Base-by-base conservation (phyloP, 2,113 vertebrate species). In the Zosterops pallidus region DNA sequence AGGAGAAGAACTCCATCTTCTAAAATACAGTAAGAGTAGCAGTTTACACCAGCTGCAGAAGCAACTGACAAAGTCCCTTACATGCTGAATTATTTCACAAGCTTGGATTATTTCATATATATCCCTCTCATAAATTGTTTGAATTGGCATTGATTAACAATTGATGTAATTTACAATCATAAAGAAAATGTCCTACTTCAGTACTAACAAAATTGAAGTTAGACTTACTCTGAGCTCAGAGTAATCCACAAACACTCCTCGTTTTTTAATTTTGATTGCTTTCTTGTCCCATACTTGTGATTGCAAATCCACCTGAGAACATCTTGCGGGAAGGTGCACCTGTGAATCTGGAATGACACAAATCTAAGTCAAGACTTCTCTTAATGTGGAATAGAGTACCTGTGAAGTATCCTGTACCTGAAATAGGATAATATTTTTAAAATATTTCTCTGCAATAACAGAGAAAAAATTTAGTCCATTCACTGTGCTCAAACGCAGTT, bases 201-300 rank as follows among this genome's bases (percentile, higher is more conserved):
- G 10, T 25, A 69, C 70, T 35, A 52, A 46, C 10, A 79, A 67
- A 41, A 53, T 4, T n/a, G 22, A 84, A 50, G 12, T 62, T 68
- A 47, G 50, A 96, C 97, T 83, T 97, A 99, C 99, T 97, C 98
- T 97, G 83, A 99, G 97, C 77, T 97, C 98, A 33, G 84, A 85
- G 41, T 93, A 95, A 96, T 99, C 97, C 86, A 99, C 98, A n/a
- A 97, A 94, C 46, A 99, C 95, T 37, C 97, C 96, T 92, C 97
- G 92, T 21, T 98, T 96, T 57, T 97, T 75, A 78, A 98, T 96
- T 63, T 97, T 95, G 86, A 96, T 71, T 42, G 97, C 97, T 95
- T 98, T 97, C 71, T 98, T 96, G 10, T 97, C 81, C 52, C 80
- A n/a, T 18, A 97, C 96, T 77, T 89, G 77, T 50, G 97, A 96